Evolutionary conservation across 2,888 invertebrate species (phyloP).

Genomic region (Tetheella fluctuosa): DNA sequence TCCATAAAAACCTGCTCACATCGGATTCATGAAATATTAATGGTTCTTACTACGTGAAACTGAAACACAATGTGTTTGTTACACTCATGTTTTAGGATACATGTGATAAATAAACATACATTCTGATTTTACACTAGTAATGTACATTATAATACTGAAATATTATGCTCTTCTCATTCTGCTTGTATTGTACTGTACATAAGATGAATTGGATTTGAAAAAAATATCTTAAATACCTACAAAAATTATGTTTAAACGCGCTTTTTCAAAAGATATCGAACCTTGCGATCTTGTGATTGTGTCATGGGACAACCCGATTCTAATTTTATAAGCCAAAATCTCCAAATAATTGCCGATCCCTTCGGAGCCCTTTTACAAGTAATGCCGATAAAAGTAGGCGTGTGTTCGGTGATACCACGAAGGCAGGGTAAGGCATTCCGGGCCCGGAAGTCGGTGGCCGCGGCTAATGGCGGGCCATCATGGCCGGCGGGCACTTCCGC

Average conservation of each 20-base stretch:
- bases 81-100: neutral
- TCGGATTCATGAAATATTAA: conserved; percentile 13
- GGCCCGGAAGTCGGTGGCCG: conserved; percentile 43
- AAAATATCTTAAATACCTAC: no score
- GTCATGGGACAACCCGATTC: neutral
- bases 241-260: no score
- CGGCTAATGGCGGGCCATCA: conserved; percentile 56
- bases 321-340: neutral
- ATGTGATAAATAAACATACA: conserved; percentile 6
- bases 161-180: neutral
- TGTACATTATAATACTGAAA: neutral
- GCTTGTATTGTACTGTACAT: no score
- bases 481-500: conserved; percentile 48
- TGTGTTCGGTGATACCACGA: conserved; percentile 17
- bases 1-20: conserved; percentile 10
- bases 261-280: no score
- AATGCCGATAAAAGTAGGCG: neutral
- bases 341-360: neutral
- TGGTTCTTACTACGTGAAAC: conserved; percentile 1
- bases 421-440: conserved; percentile 31
- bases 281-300: no score
- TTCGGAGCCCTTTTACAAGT: neutral
- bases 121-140: neutral
- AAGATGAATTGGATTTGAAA: no score
- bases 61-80: neutral